Evolutionary conservation across 2,797 vertebrate genomes (phyloP).

Genomic region (Myotis vivesi): DNA sequence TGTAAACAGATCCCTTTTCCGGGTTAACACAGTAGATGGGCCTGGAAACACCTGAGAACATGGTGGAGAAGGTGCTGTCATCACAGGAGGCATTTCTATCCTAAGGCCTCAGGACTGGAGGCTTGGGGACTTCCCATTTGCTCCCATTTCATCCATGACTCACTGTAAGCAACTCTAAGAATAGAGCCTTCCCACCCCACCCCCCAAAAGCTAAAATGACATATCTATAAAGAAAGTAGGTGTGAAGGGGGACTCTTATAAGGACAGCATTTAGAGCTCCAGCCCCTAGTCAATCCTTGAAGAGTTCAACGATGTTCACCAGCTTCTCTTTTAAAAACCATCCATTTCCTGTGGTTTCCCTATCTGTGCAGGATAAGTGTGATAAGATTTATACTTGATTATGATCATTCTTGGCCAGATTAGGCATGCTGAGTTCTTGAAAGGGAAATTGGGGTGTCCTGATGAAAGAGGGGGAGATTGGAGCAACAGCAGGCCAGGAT

Average conservation of each 20-base stretch:
- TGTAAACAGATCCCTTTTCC: not conserved
- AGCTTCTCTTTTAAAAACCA: not conserved
- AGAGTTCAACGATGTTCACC: not conserved
- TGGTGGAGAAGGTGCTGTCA: not conserved
- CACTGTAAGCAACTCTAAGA: not conserved
- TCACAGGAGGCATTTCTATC: not conserved
- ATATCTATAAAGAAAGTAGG: not conserved
- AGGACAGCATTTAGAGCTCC: not conserved
- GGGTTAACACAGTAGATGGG: not conserved
- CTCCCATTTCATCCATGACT: not conserved
- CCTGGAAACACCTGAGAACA: not conserved
- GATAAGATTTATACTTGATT: not conserved
- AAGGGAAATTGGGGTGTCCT: not conserved
- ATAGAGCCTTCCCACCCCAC: not conserved
- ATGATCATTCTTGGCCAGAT: not conserved
- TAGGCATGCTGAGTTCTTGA: not conserved
- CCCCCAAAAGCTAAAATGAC: not conserved
- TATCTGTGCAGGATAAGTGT: not conserved
- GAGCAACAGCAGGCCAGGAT: not conserved
- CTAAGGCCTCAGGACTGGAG: not conserved
- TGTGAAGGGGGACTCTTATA: not conserved
- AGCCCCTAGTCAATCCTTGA: not conserved
- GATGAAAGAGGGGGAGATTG: not conserved
- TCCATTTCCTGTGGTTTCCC: not conserved
- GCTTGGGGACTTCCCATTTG: not conserved